Evolutionary conservation across 2,888 invertebrate species (phyloP), one percentile per base, ranked within the genome.

Genomic region (Eilema caniola): DNA sequence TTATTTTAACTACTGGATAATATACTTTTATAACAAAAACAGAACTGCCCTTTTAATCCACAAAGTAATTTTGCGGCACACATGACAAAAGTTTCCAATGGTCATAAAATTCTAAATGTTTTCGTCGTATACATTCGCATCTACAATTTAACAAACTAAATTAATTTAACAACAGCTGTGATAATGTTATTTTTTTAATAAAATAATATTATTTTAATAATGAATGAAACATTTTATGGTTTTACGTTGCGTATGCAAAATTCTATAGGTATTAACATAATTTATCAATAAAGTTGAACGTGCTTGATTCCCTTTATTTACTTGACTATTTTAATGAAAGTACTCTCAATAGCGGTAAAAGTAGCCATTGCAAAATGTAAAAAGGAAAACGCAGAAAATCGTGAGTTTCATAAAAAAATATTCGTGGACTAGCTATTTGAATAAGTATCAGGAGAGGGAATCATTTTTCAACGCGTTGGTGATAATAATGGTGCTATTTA

Each of bases 401-500:
- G 81, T 85, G 82, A 83, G 81, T 83, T 86, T 85, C 85, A 87
- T 85, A 88, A 90, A 88, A 88, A 86, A 89, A 89, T 87, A 88
- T 90, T 90, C 86, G 87, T 85, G 83, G 88, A 86, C 86, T 82
- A 85, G 89, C 87, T 88, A 92, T 93, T 93, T 93, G 91, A 93
- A 93, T 93, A 92, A 93, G 93, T 92, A 94, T 92, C 87, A 90
- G 88, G 88, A 92, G 89, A 89, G 86, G 72, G 84, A 86, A 88
- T 88, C 91, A 93, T 94, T 93, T 93, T 93, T 93, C 92, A 93
- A 89, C 85, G 85, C 87, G 88, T 88, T 91, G 89, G 91, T 92
- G 92, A 94, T 93, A 93, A 93, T 94, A 94, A 94, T 93, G 92
- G 91, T 88, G 92, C 93, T 92, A 95, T 95, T 95, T 94, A 94